phyloP scores from a whole-genome alignment of 2,888 invertebrate genomes.

The Aethes cnicana region DNA sequence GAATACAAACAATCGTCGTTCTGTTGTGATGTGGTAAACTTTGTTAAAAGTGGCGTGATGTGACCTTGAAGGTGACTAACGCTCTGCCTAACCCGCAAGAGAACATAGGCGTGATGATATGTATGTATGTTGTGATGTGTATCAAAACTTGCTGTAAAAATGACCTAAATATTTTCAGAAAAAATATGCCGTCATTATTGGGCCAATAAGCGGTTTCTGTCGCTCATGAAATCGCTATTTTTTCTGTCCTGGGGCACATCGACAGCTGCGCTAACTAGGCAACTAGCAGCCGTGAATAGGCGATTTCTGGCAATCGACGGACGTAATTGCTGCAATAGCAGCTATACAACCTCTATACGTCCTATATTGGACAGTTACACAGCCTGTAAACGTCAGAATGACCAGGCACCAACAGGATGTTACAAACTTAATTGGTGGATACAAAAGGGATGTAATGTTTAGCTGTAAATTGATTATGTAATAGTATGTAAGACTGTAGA shows the following conservation, averaged over 20 bases:
- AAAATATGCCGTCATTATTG: too few relatives aligned
- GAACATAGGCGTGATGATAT: too few relatives aligned
- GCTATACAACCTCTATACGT: slow-evolving; percentile 32
- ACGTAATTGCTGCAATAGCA: slow-evolving; percentile 27
- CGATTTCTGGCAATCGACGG: slow-evolving; percentile 60
- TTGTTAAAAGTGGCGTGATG: too few relatives aligned
- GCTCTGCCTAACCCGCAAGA: too few relatives aligned
- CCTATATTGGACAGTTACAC: slow-evolving; percentile 1
- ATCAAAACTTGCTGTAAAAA: too few relatives aligned
- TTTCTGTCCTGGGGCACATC: slow-evolving; percentile 7
- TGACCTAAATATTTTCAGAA: too few relatives aligned
- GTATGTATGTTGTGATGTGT: too few relatives aligned
- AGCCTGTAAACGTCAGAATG: slow-evolving; percentile 39
- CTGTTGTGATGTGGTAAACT: too few relatives aligned
- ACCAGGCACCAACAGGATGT: slow-evolving; percentile 34
- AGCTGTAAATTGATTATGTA: slow-evolving; percentile 23
- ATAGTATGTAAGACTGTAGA: background rate
- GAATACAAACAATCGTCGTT: too few relatives aligned
- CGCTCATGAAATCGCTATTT: slow-evolving; percentile 14
- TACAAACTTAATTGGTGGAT: slow-evolving; percentile 42
- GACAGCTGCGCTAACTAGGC: slow-evolving; percentile 66
- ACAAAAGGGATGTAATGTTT: slow-evolving; percentile 42
- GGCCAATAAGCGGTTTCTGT: too few relatives aligned
- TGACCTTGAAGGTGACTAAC: too few relatives aligned
- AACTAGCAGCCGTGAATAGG: slow-evolving; percentile 77